Evolutionary conservation across 1,140 invertebrate genomes (phyloP).

Genomic region (Matsumurasca onukii): DNA sequence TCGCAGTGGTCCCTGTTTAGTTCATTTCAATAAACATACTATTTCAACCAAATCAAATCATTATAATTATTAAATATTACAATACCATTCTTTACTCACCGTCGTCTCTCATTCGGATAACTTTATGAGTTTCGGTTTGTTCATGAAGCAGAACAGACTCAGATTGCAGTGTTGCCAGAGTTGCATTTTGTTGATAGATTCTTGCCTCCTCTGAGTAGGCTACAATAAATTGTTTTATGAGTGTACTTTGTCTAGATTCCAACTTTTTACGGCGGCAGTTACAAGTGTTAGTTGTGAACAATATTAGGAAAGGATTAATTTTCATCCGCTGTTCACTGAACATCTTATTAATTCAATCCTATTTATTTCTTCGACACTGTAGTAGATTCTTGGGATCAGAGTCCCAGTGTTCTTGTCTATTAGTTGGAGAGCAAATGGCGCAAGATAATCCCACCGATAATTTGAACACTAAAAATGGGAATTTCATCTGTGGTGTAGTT

Average conservation of each 20-base stretch:
- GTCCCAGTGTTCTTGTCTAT: constrained; percentile 6
- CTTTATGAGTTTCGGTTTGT: no score
- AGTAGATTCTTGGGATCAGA: neutral
- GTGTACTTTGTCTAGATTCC: constrained; percentile 11
- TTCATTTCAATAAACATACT: no score
- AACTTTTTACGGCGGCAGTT: neutral
- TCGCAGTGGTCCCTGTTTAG: no score
- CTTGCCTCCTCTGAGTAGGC: no score
- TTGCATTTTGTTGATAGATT: no score
- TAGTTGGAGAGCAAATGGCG: constrained; percentile 43
- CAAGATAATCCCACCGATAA: constrained; percentile 50
- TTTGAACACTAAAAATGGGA: constrained; percentile 62
- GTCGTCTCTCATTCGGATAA: no score
- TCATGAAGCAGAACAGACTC: no score
- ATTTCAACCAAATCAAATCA: no score
- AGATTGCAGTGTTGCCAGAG: no score
- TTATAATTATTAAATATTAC: no score
- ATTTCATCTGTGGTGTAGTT: constrained; percentile 90
- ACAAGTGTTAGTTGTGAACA: constrained; percentile 10
- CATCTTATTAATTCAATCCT: neutral
- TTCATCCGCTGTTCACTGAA: constrained; percentile 7
- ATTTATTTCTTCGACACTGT: constrained; percentile 6
- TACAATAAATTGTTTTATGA: no score
- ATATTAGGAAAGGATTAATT: constrained; percentile 1
- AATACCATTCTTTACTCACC: no score